Evolutionary conservation across 2,888 invertebrate species (phyloP).

Genomic region (Caenorhabditis zanzibari): DNA sequence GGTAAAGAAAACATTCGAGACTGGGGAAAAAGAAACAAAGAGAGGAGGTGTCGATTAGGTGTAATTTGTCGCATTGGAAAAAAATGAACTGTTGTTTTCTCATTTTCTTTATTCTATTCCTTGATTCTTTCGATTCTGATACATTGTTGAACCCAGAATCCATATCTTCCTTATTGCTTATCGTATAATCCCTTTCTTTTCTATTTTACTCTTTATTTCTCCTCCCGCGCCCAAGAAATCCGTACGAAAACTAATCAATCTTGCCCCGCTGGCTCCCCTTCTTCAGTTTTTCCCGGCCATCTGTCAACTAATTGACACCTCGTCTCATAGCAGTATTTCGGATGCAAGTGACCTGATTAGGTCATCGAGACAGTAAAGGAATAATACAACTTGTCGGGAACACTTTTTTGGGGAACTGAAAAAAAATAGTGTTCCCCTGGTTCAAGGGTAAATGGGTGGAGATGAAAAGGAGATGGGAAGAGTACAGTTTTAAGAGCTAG

Average conservation of each 20-base stretch:
- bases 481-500: neutral
- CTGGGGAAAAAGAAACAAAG: slow-evolving; percentile 22
- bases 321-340: slow-evolving; percentile 21
- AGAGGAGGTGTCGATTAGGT: slow-evolving; percentile 51
- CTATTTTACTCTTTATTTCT: neutral
- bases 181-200: neutral
- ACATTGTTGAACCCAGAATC: too few relatives aligned
- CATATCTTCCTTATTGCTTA: neutral
- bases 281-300: slow-evolving; percentile 25
- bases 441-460: slow-evolving; percentile 42
- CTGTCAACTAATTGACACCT: slow-evolving; percentile 63
- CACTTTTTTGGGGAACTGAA: neutral
- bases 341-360: slow-evolving; percentile 50
- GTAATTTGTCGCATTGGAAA: slow-evolving; percentile 12
- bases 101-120: slow-evolving; percentile 18
- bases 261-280: slow-evolving; percentile 13
- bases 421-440: neutral
- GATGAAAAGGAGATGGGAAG: neutral
- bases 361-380: slow-evolving; percentile 22
- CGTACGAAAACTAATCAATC: slow-evolving; percentile 36
- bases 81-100: too few relatives aligned
- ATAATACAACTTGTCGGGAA: slow-evolving; percentile 8
- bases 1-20: neutral
- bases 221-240: neutral
- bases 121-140: neutral